Conservation (phyloP, 2,888 invertebrate species). For the Synanthedon andrenaeformis region DNA sequence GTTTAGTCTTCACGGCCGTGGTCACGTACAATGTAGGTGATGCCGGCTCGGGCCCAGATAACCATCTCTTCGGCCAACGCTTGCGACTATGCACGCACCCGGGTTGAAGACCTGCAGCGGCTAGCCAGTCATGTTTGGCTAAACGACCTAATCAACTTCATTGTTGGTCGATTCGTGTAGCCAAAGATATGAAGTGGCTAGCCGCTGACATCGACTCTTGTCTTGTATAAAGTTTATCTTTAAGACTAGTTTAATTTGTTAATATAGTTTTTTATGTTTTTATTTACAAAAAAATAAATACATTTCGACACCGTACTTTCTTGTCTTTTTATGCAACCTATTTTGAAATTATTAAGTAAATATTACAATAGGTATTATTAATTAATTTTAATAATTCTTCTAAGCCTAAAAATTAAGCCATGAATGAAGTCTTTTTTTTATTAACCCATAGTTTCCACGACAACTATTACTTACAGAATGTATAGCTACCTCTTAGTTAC, state of each 20-base stretch:
- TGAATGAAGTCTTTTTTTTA: too few species aligned
- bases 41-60: slow-evolving; percentile 29
- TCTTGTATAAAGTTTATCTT: slow-evolving; percentile 63
- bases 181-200: slow-evolving; percentile 46
- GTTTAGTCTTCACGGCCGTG: slow-evolving; percentile 39
- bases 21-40: slow-evolving; percentile 67
- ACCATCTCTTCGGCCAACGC: slow-evolving; percentile 45
- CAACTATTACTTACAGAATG: too few species aligned
- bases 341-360: too few species aligned
- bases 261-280: slow-evolving; percentile 52
- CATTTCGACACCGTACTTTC: slow-evolving; percentile 64
- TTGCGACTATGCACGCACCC: slow-evolving; percentile 67
- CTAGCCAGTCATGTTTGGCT: slow-evolving; percentile 44
- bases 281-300: slow-evolving; percentile 64
- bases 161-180: slow-evolving; percentile 4
- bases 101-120: slow-evolving; percentile 44
- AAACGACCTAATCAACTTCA: slow-evolving; percentile 4
- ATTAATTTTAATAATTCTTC: too few species aligned
- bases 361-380: too few species aligned
- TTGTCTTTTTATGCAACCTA: slow-evolving; percentile 10
- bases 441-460: too few species aligned
- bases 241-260: slow-evolving; percentile 59
- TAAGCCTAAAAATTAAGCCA: too few species aligned
- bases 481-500: too few species aligned
- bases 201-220: slow-evolving; percentile 52